phyloP scores from a whole-genome alignment of 2,888 invertebrate species.

The Tineola bisselliella region DNA sequence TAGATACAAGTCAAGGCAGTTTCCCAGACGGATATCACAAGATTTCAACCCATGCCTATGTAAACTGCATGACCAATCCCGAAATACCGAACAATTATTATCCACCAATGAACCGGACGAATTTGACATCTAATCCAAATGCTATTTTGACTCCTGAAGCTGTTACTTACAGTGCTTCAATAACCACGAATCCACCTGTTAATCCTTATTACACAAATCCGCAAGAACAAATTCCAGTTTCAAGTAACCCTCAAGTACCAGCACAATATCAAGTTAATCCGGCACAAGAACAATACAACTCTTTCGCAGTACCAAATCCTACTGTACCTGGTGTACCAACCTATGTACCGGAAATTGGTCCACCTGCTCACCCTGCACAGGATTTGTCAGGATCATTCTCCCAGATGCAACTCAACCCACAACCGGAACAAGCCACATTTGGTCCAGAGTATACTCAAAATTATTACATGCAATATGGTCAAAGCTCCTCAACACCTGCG shows the following conservation, averaged over 20 bases:
- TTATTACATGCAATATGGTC: constrained; percentile 29
- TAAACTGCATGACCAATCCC: not conserved
- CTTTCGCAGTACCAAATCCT: constrained; percentile 26
- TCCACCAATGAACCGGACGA: not conserved
- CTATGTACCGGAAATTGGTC: not conserved
- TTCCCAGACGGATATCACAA: constrained; percentile 48
- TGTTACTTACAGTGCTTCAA: not conserved
- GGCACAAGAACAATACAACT: constrained; percentile 33
- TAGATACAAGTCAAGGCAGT: constrained; percentile 42
- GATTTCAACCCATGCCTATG: constrained; percentile 15
- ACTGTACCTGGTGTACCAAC: not conserved
- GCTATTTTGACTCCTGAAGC: not conserved
- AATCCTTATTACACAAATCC: constrained; percentile 24
- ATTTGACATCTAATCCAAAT: not conserved
- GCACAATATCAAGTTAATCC: not conserved
- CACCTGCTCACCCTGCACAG: not conserved
- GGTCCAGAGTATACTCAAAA: constrained; percentile 44
- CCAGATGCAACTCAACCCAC: constrained; percentile 34
- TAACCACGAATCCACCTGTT: not conserved
- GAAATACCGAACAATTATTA: not conserved
- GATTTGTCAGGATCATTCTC: constrained; percentile 25
- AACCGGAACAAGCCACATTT: constrained; percentile 17
- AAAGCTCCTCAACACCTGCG: not conserved
- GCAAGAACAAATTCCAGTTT: constrained; percentile 23
- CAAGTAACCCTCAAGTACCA: not conserved